These are phyloP conservation scores for Danio choprae DNA, from an alignment of 2,797 vertebrate genomes.

Conservation along the genomic window DNA sequence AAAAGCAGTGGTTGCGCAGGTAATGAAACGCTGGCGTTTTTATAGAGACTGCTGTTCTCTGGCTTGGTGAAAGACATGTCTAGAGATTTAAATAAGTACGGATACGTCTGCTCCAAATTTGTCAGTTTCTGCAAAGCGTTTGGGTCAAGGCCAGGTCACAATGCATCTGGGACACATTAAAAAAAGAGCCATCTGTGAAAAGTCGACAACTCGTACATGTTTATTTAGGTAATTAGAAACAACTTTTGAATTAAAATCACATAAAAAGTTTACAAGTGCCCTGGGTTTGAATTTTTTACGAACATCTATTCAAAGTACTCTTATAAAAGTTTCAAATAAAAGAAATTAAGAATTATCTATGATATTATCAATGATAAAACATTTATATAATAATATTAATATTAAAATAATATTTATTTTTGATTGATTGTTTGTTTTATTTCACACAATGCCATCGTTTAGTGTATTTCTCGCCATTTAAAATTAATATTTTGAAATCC, in stretches of 20 bases:
- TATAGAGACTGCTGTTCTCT: conserved; percentile 48
- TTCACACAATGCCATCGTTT: no score
- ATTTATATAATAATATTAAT: no score
- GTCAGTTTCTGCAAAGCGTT: conserved; percentile 82
- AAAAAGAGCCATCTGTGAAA: conserved; percentile 78
- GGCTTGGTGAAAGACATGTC: conserved; percentile 55
- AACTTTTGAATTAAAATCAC: conserved; percentile 51
- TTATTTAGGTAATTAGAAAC: conserved; percentile 63
- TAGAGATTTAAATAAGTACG: conserved; percentile 57
- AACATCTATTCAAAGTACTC: conserved; percentile 39
- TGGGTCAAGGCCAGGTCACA: conserved; percentile 78
- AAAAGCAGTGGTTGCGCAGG: conserved; percentile 37
- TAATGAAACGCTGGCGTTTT: conserved; percentile 58
- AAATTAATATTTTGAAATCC: no score
- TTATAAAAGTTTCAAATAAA: no score
- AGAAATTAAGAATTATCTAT: no score
- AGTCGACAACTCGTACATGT: conserved; percentile 61
- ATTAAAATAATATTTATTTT: no score
- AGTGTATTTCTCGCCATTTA: no score
- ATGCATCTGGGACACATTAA: conserved; percentile 80
- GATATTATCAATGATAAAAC: no score
- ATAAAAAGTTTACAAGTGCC: conserved; percentile 29
- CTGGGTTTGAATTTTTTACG: conserved; percentile 29
- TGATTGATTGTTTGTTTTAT: no score
- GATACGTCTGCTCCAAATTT: conserved; percentile 78